Conservation (phyloP, 1,140 invertebrate genomes). For the Papilio aristodemus region DNA sequence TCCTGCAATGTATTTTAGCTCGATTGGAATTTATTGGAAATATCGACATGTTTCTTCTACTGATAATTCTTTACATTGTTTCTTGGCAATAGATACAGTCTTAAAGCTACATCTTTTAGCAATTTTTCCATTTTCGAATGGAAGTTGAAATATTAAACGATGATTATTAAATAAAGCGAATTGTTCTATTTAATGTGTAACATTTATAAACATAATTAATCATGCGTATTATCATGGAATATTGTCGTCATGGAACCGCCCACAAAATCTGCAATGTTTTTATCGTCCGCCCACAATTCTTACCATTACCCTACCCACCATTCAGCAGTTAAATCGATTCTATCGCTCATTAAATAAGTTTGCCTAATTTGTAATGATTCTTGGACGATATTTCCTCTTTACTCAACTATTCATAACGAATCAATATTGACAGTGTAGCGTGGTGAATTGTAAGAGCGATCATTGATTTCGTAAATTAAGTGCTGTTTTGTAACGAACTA, state of each 20-base stretch:
- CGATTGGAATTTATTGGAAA: not conserved
- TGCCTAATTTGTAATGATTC: slow-evolving; percentile 16
- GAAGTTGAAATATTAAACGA: too few relatives aligned
- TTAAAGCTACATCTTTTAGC: too few relatives aligned
- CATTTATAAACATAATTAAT: not conserved
- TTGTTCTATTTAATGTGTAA: not conserved
- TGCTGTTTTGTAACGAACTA: slow-evolving; percentile 5
- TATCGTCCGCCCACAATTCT: slow-evolving; percentile 22
- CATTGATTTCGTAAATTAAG: slow-evolving; percentile 21
- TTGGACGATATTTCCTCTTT: slow-evolving; percentile 10
- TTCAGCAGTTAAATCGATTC: slow-evolving; percentile 2
- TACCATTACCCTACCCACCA: not conserved
- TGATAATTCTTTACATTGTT: not conserved
- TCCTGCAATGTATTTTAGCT: not conserved
- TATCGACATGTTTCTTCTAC: not conserved
- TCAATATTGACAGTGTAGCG: slow-evolving; percentile 6
- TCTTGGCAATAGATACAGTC: too few relatives aligned
- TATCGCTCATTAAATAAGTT: slow-evolving; percentile 18
- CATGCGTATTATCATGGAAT: not conserved
- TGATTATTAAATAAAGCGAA: not conserved
- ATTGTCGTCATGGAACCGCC: slow-evolving; percentile 23
- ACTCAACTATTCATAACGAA: slow-evolving; percentile 25
- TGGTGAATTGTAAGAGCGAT: slow-evolving; percentile 1
- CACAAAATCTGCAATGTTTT: slow-evolving; percentile 25
- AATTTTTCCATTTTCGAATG: too few relatives aligned